Base-by-base conservation (phyloP, 2,113 vertebrate genomes). In the Camelus bactrianus region DNA sequence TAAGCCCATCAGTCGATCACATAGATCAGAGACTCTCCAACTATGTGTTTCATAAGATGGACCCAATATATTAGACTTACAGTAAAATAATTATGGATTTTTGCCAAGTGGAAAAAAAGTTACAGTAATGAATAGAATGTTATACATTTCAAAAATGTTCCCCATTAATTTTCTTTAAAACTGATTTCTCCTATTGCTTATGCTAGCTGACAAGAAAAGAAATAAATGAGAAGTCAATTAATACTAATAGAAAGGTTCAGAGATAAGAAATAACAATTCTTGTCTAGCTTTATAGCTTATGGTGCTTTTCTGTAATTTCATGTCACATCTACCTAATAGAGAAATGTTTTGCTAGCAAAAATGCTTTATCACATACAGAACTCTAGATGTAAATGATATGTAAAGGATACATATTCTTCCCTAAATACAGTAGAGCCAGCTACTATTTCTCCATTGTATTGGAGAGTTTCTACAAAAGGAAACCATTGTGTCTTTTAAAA, bases 181-280 rank as follows among this genome's bases (percentile, higher is more conserved):
- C 24, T 54, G 22, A 14, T 67, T 38, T 35, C 12, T 89, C 70
- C 26, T 38, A n/a, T 28, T 62, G 35, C 38, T 35, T 93, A 30
- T 67, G 60, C 52, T 83, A 73, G 70, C 42, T 56, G 73, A 82
- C 38, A 70, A 72, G 35, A 92, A 79, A 65, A 28, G 30, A 76
- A 92, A 89, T 48, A 26, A 88, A 79, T 2, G 52, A 60, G 84
- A 84, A 89, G 50, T 15, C 35, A 38, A 75, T 75, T 75, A 80
- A 84, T 83, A 88, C 38, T 80, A 84, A 90, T 30, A 81, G 69
- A 76, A 92, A 92, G 76, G 26, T 26, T 89, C 32, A 87, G 70
- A 84, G 35, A 35, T 46, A 64, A 72, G n/a, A n/a, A 90, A 62
- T 50, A 70, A 72, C 12, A 96, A 89, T 46, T 64, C 32, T 50